Conservation (phyloP, 1,140 invertebrate species). For the Drosophila subpulchrella region DNA sequence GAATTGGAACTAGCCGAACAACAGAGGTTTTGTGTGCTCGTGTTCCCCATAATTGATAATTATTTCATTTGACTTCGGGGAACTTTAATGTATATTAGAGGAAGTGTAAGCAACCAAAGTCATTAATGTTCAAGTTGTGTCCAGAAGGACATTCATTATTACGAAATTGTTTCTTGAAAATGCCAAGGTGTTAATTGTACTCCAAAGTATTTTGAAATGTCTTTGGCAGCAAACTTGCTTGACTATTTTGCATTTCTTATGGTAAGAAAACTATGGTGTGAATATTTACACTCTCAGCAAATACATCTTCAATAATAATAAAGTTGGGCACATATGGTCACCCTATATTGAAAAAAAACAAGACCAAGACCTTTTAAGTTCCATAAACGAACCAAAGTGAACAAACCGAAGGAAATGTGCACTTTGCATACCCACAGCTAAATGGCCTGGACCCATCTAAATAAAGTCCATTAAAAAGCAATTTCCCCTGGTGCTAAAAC, state of each 20-base stretch:
- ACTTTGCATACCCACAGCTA: conserved; percentile 22
- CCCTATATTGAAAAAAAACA: too few relatives aligned
- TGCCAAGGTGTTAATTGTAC: neutral
- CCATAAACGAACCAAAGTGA: neutral
- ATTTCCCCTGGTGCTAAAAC: conserved; percentile 44
- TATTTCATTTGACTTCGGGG: conserved; percentile 45
- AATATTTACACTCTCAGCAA: too few relatives aligned
- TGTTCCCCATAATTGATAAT: conserved; percentile 50
- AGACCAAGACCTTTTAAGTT: neutral
- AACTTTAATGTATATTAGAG: conserved; percentile 22
- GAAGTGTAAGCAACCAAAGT: conserved; percentile 3
- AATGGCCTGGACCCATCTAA: conserved; percentile 24
- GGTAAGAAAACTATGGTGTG: too few relatives aligned
- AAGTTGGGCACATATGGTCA: too few relatives aligned
- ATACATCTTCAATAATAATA: too few relatives aligned
- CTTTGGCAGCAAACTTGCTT: neutral
- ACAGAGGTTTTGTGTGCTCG: conserved; percentile 27
- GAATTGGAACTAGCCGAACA: conserved; percentile 31
- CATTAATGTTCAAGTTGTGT: conserved; percentile 10
- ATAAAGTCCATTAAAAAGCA: conserved; percentile 60
- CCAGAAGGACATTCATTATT: neutral
- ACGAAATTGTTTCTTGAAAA: neutral
- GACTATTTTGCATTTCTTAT: too few relatives aligned
- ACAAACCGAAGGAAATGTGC: conserved; percentile 4
- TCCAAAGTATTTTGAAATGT: neutral